Evolutionary conservation across 2,888 invertebrate species (phyloP).

Genomic region (Lithosia quadra): DNA sequence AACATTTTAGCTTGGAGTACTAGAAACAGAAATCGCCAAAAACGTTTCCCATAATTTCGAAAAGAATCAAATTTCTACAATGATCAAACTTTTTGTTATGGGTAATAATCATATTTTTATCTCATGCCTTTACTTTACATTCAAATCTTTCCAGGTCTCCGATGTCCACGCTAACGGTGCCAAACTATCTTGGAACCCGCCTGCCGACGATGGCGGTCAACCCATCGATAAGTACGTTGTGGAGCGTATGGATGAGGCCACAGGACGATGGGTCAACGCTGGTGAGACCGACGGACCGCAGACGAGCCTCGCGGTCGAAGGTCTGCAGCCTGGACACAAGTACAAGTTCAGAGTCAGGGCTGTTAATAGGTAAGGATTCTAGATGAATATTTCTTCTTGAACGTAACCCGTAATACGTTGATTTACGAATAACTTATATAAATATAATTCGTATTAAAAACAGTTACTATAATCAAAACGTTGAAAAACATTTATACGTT

Average conservation of each 20-base stretch:
- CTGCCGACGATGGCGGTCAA: conserved; percentile 97
- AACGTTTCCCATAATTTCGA: too few relatives aligned
- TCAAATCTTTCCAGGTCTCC: conserved; percentile 75
- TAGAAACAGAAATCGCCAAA: too few relatives aligned
- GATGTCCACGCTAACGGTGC: conserved; percentile 97
- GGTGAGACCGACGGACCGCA: conserved; percentile 96
- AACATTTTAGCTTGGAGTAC: too few relatives aligned
- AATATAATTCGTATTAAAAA: too few relatives aligned
- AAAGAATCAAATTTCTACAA: too few relatives aligned
- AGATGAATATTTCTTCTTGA: not conserved
- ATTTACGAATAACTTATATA: too few relatives aligned
- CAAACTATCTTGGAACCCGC: conserved; percentile 96
- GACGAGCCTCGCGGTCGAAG: conserved; percentile 93
- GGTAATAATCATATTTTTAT: too few relatives aligned
- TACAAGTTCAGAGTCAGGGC: conserved; percentile 99
- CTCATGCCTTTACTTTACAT: not conserved
- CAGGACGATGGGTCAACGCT: conserved; percentile 97
- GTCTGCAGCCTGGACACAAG: conserved; percentile 96
- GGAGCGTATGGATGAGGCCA: conserved; percentile 97
- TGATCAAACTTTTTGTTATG: too few relatives aligned
- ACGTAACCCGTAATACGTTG: not conserved
- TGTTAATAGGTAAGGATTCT: conserved; percentile 90
- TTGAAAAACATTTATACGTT: too few relatives aligned
- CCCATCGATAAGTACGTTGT: conserved; percentile 97
- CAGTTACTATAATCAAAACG: too few relatives aligned